Evolutionary conservation across 1,140 invertebrate genomes (phyloP).

Genomic region (Kradibia gibbosae): DNA sequence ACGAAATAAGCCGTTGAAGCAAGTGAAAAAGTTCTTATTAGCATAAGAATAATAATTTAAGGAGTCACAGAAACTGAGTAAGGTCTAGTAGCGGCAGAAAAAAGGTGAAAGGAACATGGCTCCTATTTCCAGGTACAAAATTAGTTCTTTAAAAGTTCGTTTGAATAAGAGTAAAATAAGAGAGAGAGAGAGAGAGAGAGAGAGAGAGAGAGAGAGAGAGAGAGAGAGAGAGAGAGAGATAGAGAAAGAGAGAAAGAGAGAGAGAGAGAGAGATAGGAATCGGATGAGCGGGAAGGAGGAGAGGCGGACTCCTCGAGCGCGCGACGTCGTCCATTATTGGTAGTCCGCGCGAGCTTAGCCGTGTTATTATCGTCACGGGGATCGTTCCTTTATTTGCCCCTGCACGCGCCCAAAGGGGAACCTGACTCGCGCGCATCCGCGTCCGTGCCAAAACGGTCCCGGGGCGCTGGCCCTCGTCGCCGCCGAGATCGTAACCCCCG

Average conservation of each 20-base stretch:
- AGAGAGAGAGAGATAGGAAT: no score
- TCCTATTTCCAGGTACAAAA: neutral
- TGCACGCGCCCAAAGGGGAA: slow-evolving; percentile 30
- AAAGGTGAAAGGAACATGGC: neutral
- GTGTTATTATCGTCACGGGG: slow-evolving; percentile 35
- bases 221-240: no score
- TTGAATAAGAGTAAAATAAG: neutral
- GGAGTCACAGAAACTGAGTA: neutral
- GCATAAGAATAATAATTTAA: neutral
- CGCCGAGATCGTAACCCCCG: no score
- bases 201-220: no score
- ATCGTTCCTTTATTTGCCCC: neutral
- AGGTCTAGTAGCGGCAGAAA: neutral
- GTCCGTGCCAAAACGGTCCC: neutral
- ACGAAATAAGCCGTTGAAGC: no score
- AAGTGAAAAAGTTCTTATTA: neutral
- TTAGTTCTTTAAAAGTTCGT: slow-evolving; percentile 6
- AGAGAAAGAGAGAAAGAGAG: no score
- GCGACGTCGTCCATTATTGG: slow-evolving; percentile 22
- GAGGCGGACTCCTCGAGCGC: neutral
- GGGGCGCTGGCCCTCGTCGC: neutral
- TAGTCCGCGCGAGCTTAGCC: neutral
- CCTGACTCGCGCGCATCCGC: neutral
- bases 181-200: no score
- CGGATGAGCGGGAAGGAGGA: no score